A percentile compares a stretch with the other conserved stretches of the same genome.
Evolutionary conservation across 2,797 vertebrate genomes (phyloP).

Genomic region (Poeciliopsis gracilis): DNA sequence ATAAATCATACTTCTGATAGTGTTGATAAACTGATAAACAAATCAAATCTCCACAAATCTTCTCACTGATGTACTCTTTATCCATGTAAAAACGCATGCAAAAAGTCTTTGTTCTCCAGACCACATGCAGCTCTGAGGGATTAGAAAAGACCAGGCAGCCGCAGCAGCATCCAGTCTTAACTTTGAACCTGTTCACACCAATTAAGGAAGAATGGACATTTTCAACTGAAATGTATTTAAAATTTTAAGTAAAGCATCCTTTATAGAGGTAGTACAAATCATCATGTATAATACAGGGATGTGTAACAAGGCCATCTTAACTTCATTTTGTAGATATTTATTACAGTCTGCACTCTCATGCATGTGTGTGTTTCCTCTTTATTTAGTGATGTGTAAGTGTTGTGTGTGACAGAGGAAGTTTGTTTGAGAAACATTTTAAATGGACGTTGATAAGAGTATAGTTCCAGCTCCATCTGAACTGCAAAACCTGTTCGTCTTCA

Average conservation of each 20-base stretch:
- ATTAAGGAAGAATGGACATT: neutral
- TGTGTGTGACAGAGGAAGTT: neutral
- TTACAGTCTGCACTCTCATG: neutral
- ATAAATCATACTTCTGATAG: neutral
- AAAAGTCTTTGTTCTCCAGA: slow-evolving; percentile 27
- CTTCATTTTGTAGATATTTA: neutral
- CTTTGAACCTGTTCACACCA: slow-evolving; percentile 12
- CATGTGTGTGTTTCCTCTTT: neutral
- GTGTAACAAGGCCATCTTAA: neutral
- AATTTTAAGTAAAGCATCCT: slow-evolving; percentile 13
- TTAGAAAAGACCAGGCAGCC: slow-evolving; percentile 8
- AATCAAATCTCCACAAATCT: neutral
- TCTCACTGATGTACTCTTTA: neutral
- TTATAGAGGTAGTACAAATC: slow-evolving; percentile 29
- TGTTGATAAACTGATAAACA: neutral
- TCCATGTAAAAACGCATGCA: neutral
- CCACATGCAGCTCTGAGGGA: slow-evolving; percentile 23
- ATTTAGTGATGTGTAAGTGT: slow-evolving; percentile 1
- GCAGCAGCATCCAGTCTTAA: neutral
- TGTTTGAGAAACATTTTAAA: slow-evolving; percentile 42
- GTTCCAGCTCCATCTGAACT: slow-evolving; percentile 24
- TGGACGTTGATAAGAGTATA: slow-evolving; percentile 55
- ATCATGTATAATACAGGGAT: slow-evolving; percentile 6
- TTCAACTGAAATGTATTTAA: slow-evolving; percentile 39
- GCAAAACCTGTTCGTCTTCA: slow-evolving; percentile 30